Evolutionary conservation across 2,888 invertebrate genomes (phyloP).

Genomic region (Pasiphila rectangulata): DNA sequence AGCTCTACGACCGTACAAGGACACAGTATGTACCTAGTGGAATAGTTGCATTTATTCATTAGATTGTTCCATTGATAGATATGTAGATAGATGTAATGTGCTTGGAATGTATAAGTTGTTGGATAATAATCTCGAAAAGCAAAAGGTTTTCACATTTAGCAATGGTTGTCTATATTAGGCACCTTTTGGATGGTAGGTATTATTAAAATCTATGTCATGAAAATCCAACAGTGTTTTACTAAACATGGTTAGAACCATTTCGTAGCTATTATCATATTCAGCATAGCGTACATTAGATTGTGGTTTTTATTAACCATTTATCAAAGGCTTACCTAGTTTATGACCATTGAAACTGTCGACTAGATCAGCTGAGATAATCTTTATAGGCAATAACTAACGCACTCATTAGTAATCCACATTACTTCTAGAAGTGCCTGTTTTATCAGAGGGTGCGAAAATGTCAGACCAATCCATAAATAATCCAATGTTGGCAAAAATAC

Average conservation of each 20-base stretch:
- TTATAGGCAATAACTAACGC: constrained; percentile 9
- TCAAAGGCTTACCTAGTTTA: neutral
- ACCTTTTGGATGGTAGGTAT: too few species aligned
- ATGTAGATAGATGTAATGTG: too few species aligned
- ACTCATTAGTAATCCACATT: too few species aligned
- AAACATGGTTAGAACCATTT: neutral
- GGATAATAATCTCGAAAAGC: too few species aligned
- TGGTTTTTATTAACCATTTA: constrained; percentile 4
- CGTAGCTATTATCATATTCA: neutral
- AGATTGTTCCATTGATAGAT: neutral
- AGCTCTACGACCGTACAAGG: constrained; percentile 19
- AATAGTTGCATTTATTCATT: constrained; percentile 18
- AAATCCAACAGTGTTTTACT: neutral
- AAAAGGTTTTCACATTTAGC: too few species aligned
- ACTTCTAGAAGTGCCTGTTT: too few species aligned
- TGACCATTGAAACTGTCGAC: constrained; percentile 1
- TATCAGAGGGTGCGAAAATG: too few species aligned
- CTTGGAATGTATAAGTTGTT: too few species aligned
- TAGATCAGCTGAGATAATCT: constrained; percentile 1
- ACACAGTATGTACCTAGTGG: constrained; percentile 3
- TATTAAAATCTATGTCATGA: too few species aligned
- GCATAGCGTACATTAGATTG: neutral
- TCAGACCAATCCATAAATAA: too few species aligned
- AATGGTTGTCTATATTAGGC: neutral
- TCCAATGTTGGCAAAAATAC: too few species aligned